Conservation (phyloP, 2,113 vertebrate genomes). For the Sula dactylatra region DNA sequence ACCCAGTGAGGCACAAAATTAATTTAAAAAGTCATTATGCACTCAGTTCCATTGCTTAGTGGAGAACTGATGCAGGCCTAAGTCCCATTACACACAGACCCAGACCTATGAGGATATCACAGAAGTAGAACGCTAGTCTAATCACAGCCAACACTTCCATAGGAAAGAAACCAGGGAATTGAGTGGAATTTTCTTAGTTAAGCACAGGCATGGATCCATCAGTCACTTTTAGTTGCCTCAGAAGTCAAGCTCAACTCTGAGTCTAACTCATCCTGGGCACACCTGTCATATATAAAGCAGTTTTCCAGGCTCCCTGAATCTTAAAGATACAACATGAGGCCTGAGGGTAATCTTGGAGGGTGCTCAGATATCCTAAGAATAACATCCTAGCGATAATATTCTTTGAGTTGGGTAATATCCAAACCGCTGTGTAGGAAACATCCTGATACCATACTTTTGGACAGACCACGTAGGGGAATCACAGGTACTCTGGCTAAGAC, state of each 20-base stretch:
- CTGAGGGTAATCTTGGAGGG: not conserved
- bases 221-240: not conserved
- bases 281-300: not conserved
- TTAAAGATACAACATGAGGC: not conserved
- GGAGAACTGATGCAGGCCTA: not conserved
- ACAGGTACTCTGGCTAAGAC: not conserved
- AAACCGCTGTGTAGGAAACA: not conserved
- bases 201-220: not conserved
- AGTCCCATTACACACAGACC: not conserved
- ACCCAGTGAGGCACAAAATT: not conserved
- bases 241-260: not conserved
- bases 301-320: not conserved
- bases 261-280: not conserved
- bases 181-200: not conserved
- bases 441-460: not conserved
- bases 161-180: not conserved
- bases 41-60: not conserved
- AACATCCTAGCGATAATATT: not conserved
- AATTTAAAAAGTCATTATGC: not conserved
- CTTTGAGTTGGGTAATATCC: not conserved
- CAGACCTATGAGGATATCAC: not conserved
- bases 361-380: not conserved
- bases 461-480: fast-evolving
- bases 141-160: not conserved
- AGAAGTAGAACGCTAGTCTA: not conserved